Base-by-base conservation (phyloP, 1,140 invertebrate species). In the Bombus picipes region DNA sequence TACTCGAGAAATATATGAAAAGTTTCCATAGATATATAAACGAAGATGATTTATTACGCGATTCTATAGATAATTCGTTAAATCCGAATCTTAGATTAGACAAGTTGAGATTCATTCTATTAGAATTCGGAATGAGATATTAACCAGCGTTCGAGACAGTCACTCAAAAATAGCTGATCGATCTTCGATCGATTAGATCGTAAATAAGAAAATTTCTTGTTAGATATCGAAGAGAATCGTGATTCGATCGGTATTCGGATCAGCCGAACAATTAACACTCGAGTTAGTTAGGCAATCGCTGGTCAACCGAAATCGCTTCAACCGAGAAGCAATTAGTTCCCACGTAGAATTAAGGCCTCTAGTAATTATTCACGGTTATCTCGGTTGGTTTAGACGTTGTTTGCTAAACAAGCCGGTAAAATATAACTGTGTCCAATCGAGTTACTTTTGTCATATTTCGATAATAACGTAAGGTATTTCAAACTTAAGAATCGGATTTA, bases 301-400 rank as follows among this genome's bases (percentile, higher is more conserved):
- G 75, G 75, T 41, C 75, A 78, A 78, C 57, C 75, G n/a, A 65
- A 59, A 78, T 65, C 47, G n/a, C 28, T 78, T 25, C 57, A 8
- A 34, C 9, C n/a, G 12, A 18, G 75, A 25, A 78, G 75, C 59
- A 78, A 78, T 78, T 41, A 78, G 59, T 15, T 41, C 15, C 59
- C 75, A 62, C 57, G 10, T 32, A 65, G 75, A 43, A 65, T 37
- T 32, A 41, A 78, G 15, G 53, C 74, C 25, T n/a, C 53, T 2
- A 32, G 22, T 18, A 8, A 28, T 78, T 65, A 65, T 22, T 41
- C 39, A 41, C 37, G n/a, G 28, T 32, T 18, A 13, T 37, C 53
- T 28, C 22, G 39, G 1, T n/a, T 39, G 57, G 4, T 25, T 62
- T 62, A 62, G 22, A 39, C 75, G 12, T 18, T 18, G 47, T 34